phyloP scores from a whole-genome alignment of 2,797 vertebrate genomes.

The Pempheris klunzingeri region DNA sequence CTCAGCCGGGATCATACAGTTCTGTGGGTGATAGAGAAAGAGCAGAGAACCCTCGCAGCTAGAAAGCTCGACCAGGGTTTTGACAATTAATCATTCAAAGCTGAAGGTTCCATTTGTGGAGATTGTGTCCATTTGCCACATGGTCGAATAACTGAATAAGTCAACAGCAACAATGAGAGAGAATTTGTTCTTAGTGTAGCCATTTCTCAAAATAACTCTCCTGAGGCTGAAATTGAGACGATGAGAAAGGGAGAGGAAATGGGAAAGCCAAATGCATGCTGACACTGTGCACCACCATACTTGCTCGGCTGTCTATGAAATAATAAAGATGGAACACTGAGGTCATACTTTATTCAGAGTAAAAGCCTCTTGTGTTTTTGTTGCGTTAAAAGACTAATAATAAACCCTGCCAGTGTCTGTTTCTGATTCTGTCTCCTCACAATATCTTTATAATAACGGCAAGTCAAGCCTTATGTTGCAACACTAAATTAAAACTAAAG shows the following conservation, averaged over 20 bases:
- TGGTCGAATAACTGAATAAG: conserved; percentile 84
- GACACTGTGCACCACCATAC: conserved; percentile 60
- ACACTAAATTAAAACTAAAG: conserved; percentile 35
- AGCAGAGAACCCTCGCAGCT: conserved; percentile 45
- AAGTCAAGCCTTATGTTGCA: conserved; percentile 6
- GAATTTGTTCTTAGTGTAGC: conserved; percentile 75
- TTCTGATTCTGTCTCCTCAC: conserved; percentile 38
- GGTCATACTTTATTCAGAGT: conserved; percentile 83
- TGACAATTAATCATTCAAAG: conserved; percentile 84
- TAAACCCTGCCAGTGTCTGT: conserved; percentile 58
- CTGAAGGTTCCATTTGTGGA: conserved; percentile 78
- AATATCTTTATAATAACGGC: conserved; percentile 18
- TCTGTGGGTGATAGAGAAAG: conserved; percentile 46
- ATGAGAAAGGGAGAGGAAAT: conserved; percentile 72
- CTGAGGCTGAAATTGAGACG: conserved; percentile 81
- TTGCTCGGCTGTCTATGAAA: conserved; percentile 74
- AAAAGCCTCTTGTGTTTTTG: conserved; percentile 72
- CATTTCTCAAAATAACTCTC: conserved; percentile 82
- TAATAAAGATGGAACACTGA: conserved; percentile 76
- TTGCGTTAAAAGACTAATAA: conserved; percentile 67
- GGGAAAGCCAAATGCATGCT: conserved; percentile 67
- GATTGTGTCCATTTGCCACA: conserved; percentile 80
- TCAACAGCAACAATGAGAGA: conserved; percentile 79
- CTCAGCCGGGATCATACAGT: conserved; percentile 8
- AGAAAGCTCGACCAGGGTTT: conserved; percentile 60